Percentiles rank a stretch among this genome's conserved stretches.
These are phyloP conservation scores for Tetropium fuscum DNA, from an alignment of 2,888 invertebrate species.

Conservation along the genomic window DNA sequence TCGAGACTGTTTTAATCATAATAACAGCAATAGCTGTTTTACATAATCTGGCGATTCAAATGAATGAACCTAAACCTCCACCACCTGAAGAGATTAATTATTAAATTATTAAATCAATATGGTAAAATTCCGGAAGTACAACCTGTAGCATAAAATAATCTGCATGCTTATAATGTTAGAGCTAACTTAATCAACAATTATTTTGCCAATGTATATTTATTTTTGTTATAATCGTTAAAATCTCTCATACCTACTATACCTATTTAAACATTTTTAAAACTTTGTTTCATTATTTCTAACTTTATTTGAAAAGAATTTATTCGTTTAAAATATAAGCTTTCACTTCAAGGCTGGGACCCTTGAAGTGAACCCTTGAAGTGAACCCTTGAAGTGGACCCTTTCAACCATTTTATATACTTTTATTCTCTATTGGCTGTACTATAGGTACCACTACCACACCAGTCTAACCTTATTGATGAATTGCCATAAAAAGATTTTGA, in stretches of 20 bases:
- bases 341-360: not conserved
- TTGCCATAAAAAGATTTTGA: not conserved
- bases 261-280: constrained; percentile 1
- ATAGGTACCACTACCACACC: too few relatives aligned
- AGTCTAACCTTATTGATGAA: not conserved
- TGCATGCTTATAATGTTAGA: not conserved
- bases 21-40: constrained; percentile 30
- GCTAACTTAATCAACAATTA: not conserved
- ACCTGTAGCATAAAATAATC: constrained; percentile 1
- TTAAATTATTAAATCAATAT: constrained; percentile 27
- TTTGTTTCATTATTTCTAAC: not conserved
- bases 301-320: not conserved
- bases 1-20: constrained; percentile 14
- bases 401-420: too few relatives aligned
- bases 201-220: not conserved
- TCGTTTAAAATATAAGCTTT: not conserved
- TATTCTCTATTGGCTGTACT: too few relatives aligned
- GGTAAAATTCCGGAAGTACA: not conserved
- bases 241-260: not conserved
- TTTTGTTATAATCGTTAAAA: not conserved
- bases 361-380: too few relatives aligned
- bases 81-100: constrained; percentile 27
- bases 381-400: too few relatives aligned
- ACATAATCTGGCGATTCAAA: constrained; percentile 20
- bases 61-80: constrained; percentile 26